These are phyloP conservation scores for Micrasema minimum DNA, from an alignment of 1,140 invertebrate species.

Conservation along the genomic window DNA sequence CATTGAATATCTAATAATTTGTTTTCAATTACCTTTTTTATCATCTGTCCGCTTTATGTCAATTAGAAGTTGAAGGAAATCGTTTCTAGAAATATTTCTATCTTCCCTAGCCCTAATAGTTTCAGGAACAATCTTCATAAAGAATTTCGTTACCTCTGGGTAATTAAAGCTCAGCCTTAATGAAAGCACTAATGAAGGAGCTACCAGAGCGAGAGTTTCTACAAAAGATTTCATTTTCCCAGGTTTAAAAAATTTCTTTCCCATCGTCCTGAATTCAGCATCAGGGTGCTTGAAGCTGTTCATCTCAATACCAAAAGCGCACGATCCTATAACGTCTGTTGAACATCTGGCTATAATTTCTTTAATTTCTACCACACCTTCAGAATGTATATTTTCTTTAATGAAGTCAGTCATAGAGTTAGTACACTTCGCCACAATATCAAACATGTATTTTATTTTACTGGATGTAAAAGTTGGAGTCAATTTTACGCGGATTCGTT, in stretches of 20 bases:
- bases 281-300: conserved; percentile 68
- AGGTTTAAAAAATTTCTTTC: conserved; percentile 57
- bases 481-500: conserved; percentile 62
- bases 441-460: conserved; percentile 66
- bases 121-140: conserved; percentile 67
- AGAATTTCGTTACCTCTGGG: conserved; percentile 59
- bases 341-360: conserved; percentile 70
- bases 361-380: conserved; percentile 63
- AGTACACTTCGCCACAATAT: conserved; percentile 19
- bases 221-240: neutral
- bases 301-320: conserved; percentile 72
- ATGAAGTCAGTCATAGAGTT: conserved; percentile 55
- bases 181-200: conserved; percentile 7
- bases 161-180: neutral
- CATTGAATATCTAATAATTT: too few species aligned
- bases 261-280: conserved; percentile 67
- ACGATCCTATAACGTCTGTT: conserved; percentile 72
- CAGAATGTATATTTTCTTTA: conserved; percentile 12
- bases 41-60: conserved; percentile 65
- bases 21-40: conserved; percentile 33
- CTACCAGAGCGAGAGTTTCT: conserved; percentile 9
- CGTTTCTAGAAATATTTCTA: conserved; percentile 64
- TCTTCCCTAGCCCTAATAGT: conserved; percentile 66
- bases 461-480: conserved; percentile 67
- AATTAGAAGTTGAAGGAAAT: conserved; percentile 71